Evolutionary conservation across 2,797 vertebrate species (phyloP).

Genomic region (Siniperca undulata): DNA sequence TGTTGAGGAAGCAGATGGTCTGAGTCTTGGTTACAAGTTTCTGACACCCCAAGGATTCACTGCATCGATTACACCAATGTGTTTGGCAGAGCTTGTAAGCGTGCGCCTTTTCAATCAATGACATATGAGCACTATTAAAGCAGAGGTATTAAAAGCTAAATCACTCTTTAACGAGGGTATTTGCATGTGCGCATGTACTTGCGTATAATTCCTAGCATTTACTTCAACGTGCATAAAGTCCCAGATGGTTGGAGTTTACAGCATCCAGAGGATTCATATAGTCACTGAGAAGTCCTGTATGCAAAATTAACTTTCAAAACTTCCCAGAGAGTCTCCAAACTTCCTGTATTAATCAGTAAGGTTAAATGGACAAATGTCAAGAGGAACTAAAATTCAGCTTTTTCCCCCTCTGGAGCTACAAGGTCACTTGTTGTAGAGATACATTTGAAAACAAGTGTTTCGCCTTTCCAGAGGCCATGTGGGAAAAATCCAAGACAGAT

Average conservation of each 20-base stretch:
- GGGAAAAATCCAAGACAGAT: background rate
- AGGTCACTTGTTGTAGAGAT: background rate
- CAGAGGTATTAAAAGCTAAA: slow-evolving; percentile 67
- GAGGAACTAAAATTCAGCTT: background rate
- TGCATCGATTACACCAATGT: slow-evolving; percentile 70
- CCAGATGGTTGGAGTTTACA: slow-evolving; percentile 65
- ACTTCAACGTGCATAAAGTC: slow-evolving; percentile 40
- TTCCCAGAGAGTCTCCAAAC: slow-evolving; percentile 30
- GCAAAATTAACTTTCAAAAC: slow-evolving; percentile 49
- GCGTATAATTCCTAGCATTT: slow-evolving; percentile 40
- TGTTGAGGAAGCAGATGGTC: slow-evolving; percentile 78
- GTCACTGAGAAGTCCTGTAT: slow-evolving; percentile 14
- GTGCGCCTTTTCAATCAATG: slow-evolving; percentile 63
- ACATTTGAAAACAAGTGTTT: slow-evolving; percentile 13
- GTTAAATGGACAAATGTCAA: slow-evolving; percentile 11
- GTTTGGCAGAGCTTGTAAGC: slow-evolving; percentile 59
- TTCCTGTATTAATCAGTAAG: background rate
- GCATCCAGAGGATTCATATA: slow-evolving; percentile 33
- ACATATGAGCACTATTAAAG: slow-evolving; percentile 69
- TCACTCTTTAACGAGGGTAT: slow-evolving; percentile 67
- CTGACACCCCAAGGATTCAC: slow-evolving; percentile 76
- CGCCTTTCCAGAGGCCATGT: background rate
- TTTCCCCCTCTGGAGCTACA: background rate
- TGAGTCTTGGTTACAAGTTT: slow-evolving; percentile 77
- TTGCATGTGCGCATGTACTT: slow-evolving; percentile 44